Conservation (phyloP, 2,113 vertebrate species). For the Pipa parva region DNA sequence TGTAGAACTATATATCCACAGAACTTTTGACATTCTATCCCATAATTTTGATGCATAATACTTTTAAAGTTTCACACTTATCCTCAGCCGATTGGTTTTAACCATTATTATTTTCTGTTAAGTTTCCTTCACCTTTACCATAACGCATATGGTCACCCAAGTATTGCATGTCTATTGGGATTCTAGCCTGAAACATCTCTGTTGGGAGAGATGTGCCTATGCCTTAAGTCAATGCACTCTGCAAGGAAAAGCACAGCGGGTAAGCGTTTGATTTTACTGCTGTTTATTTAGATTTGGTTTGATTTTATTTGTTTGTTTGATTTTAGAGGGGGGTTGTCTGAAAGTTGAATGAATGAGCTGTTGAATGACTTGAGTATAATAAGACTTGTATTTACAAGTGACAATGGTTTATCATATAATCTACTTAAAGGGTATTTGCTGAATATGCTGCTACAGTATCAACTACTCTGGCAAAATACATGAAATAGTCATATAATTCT, state of each 20-base stretch:
- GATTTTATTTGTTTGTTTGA: neutral
- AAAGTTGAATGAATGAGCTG: constrained; percentile 18
- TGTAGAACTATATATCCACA: no score
- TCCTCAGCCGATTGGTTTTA: no score
- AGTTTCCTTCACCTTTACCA: neutral
- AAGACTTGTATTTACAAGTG: constrained; percentile 13
- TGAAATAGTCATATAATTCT: no score
- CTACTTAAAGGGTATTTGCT: constrained; percentile 13
- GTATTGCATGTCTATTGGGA: constrained; percentile 74
- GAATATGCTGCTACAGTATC: constrained; percentile 28
- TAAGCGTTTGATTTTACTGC: constrained; percentile 41
- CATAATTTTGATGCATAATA: no score
- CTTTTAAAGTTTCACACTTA: no score
- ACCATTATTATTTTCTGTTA: no score
- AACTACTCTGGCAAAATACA: constrained; percentile 17
- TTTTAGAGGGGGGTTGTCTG: constrained; percentile 37
- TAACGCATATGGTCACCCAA: constrained; percentile 76
- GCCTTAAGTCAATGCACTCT: constrained; percentile 96
- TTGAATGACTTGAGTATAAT: neutral
- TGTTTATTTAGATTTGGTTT: constrained; percentile 66
- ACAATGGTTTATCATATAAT: constrained; percentile 16
- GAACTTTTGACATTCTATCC: no score
- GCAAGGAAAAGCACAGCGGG: constrained; percentile 93
- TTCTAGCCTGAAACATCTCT: constrained; percentile 79
- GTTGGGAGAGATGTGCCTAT: constrained; percentile 89